A percentile compares a stretch with the other conserved stretches of the same genome.
phyloP scores from a whole-genome alignment of 2,797 vertebrate species.

The Lacerta agilis region DNA sequence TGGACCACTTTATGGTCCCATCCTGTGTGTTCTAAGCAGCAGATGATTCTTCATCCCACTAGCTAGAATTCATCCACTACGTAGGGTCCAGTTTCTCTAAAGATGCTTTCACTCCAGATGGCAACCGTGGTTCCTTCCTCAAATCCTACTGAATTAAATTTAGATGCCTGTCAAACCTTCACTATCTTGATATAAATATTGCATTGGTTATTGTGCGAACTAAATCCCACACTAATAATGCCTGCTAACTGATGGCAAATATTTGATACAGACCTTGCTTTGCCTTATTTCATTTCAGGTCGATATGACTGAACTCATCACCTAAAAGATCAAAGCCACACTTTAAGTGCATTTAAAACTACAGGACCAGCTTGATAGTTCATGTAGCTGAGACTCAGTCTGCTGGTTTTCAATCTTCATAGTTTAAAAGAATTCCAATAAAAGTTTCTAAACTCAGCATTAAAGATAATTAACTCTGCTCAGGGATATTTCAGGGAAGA shows the following conservation, averaged over 20 bases:
- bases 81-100: neutral
- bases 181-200: neutral
- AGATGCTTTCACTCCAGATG: neutral
- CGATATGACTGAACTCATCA: conserved; percentile 12
- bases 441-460: conserved; percentile 52
- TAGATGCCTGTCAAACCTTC: neutral
- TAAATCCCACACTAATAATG: conserved; percentile 11
- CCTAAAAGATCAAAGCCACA: neutral
- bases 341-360: conserved; percentile 9
- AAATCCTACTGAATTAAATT: neutral
- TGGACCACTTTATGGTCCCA: neutral
- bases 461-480: conserved; percentile 57
- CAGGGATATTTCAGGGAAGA: conserved; percentile 48
- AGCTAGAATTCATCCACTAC: neutral
- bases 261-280: conserved; percentile 8
- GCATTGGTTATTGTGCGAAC: neutral
- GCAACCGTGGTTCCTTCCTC: neutral
- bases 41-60: neutral
- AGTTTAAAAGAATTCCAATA: conserved; percentile 44
- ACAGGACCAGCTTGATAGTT: neutral
- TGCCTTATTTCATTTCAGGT: conserved; percentile 6
- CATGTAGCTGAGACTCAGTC: neutral
- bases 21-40: neutral
- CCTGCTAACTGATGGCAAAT: conserved; percentile 1
- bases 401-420: conserved; percentile 36